Percentiles rank a stretch among this genome's conserved stretches.
Evolutionary conservation across 1,140 invertebrate species (phyloP).

Genomic region (Cylas formicarius): DNA sequence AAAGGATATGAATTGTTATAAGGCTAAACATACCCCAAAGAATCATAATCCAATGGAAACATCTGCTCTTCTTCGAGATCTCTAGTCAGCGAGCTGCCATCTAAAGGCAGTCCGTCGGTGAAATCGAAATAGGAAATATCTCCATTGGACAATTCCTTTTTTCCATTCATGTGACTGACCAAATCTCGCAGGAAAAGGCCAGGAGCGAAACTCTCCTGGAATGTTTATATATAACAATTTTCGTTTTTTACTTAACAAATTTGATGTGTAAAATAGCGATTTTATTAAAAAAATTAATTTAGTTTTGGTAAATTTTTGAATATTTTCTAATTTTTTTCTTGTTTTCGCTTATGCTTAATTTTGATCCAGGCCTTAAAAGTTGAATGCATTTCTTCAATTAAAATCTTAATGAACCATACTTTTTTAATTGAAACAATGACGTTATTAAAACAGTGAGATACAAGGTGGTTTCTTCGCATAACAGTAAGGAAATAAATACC

Average conservation of each 20-base stretch:
- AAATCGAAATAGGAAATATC: conserved; percentile 54
- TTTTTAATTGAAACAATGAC: not conserved
- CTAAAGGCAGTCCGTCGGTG: conserved; percentile 45
- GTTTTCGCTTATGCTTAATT: conserved; percentile 4
- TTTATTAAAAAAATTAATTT: conserved; percentile 1
- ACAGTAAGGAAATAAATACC: conserved; percentile 5
- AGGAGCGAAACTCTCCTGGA: conserved; percentile 45
- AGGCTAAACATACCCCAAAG: conserved; percentile 43
- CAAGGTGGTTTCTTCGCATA: not conserved
- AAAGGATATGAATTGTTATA: conserved; percentile 47
- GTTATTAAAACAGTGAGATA: not conserved
- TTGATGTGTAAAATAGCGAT: not conserved
- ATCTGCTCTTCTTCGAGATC: conserved; percentile 30
- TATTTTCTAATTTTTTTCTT: not conserved
- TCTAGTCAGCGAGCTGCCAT: conserved; percentile 22
- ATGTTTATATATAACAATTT: too few species aligned
- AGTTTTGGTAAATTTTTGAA: not conserved
- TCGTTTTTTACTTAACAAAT: too few species aligned
- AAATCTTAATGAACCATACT: not conserved
- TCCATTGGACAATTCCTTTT: conserved; percentile 55
- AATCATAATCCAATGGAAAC: conserved; percentile 33
- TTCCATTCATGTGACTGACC: conserved; percentile 56
- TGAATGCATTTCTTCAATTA: not conserved
- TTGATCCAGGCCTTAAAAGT: not conserved
- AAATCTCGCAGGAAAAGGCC: conserved; percentile 59